These are phyloP conservation scores for Torymus auratus DNA, from an alignment of 2,888 invertebrate species.

Conservation along the genomic window DNA sequence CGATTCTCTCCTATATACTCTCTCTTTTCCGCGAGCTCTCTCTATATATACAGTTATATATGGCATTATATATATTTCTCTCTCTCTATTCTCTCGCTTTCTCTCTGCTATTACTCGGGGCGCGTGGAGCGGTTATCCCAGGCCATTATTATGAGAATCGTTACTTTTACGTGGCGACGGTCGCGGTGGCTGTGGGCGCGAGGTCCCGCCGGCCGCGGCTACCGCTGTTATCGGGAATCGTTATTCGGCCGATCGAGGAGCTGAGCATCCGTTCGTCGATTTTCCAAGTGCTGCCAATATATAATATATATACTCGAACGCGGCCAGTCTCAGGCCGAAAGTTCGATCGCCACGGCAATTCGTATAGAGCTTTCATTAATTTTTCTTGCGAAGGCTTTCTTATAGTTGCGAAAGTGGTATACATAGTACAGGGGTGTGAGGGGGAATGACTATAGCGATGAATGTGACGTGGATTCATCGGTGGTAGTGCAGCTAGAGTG, in stretches of 20 bases:
- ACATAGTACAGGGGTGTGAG: too few species aligned
- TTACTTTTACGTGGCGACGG: conserved; percentile 57
- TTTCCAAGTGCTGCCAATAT: conserved; percentile 31
- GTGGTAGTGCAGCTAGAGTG: too few species aligned
- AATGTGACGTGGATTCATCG: too few species aligned
- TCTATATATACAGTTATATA: neutral
- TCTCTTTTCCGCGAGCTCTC: neutral
- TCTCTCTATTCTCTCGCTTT: neutral
- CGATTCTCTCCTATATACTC: conserved; percentile 56
- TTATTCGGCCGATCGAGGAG: conserved; percentile 44
- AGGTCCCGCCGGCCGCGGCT: neutral
- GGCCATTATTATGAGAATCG: conserved; percentile 59
- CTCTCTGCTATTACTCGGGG: neutral
- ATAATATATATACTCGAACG: too few species aligned
- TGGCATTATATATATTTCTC: neutral
- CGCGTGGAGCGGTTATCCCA: conserved; percentile 16
- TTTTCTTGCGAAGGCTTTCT: too few species aligned
- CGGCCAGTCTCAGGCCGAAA: neutral
- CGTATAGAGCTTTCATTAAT: neutral
- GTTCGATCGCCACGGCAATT: neutral
- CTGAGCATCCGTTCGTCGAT: conserved; percentile 58
- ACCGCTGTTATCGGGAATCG: conserved; percentile 58
- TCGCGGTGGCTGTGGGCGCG: neutral
- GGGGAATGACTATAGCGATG: too few species aligned
- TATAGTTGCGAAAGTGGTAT: too few species aligned